Percentiles rank a stretch among this genome's conserved stretches.
phyloP scores from a whole-genome alignment of 2,888 invertebrate species.

The Glaucopsyche alexis region DNA sequence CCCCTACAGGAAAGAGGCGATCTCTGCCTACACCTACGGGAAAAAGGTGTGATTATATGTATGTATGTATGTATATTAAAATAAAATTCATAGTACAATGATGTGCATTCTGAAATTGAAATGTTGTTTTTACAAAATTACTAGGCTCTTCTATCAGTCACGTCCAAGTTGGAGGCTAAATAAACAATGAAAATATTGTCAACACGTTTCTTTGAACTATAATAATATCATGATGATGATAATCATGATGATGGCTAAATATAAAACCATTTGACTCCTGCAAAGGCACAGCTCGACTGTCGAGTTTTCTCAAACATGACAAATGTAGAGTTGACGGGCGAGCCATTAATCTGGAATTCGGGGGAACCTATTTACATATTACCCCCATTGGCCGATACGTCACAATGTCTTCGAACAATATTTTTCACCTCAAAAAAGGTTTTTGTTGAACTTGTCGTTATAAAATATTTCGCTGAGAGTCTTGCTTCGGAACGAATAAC shows the following conservation, averaged over 20 bases:
- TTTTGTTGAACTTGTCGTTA: neutral
- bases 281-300: neutral
- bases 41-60: no score
- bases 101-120: no score
- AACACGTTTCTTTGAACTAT: neutral
- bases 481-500: no score
- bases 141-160: no score
- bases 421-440: neutral
- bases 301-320: conserved; percentile 10
- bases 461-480: no score
- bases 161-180: no score
- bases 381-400: neutral
- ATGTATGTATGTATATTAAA: no score
- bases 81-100: no score
- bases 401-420: neutral
- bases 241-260: neutral
- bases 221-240: neutral
- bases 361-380: conserved; percentile 19
- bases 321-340: conserved; percentile 1
- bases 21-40: no score
- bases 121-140: no score
- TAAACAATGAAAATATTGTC: neutral
- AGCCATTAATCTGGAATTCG: neutral
- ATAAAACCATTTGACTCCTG: conserved; percentile 1
- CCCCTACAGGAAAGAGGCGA: no score